Evolutionary conservation across 2,113 vertebrate species (phyloP).

Genomic region (pig (Sus scrofa)): DNA sequence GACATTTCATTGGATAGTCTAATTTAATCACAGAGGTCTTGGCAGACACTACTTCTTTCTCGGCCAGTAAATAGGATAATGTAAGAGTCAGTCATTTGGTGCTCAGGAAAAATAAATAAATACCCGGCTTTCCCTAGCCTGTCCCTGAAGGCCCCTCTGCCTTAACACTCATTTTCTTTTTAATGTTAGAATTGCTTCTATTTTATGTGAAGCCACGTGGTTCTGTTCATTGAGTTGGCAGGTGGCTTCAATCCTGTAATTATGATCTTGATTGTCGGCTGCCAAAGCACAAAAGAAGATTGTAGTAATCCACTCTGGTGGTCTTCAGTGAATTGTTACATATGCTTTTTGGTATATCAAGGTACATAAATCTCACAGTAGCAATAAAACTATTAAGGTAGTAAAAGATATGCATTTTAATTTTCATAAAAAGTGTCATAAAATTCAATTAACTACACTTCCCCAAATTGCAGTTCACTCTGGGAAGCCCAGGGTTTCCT

Average conservation of each 20-base stretch:
- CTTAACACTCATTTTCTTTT: conserved; percentile 82
- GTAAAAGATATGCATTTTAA: conserved; percentile 81
- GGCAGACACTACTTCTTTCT: conserved; percentile 49
- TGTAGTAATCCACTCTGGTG: conserved; percentile 72
- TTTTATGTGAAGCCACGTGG: conserved; percentile 65
- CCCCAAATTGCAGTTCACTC: conserved; percentile 71
- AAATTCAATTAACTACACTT: conserved; percentile 82
- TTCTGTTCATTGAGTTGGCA: conserved; percentile 74
- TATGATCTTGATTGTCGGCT: conserved; percentile 75
- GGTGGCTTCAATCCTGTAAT: conserved; percentile 77
- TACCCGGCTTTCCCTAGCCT: conserved; percentile 9
- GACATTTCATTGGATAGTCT: conserved; percentile 53
- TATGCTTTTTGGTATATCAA: conserved; percentile 73
- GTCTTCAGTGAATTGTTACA: conserved; percentile 72
- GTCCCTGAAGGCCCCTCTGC: conserved; percentile 56
- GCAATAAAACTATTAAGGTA: conserved; percentile 82
- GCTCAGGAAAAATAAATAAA: conserved; percentile 57
- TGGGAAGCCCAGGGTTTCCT: conserved; percentile 59
- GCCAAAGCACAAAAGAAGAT: conserved; percentile 78
- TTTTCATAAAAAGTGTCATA: conserved; percentile 82
- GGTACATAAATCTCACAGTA: conserved; percentile 74
- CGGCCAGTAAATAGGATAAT: conserved; percentile 63
- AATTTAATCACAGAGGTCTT: conserved; percentile 55
- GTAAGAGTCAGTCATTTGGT: conserved; percentile 60
- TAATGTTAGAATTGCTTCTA: conserved; percentile 72